Evolutionary conservation across 2,797 vertebrate species (phyloP), one percentile per base, ranked within the genome.

Genomic region (Eidolon dupreanum): DNA sequence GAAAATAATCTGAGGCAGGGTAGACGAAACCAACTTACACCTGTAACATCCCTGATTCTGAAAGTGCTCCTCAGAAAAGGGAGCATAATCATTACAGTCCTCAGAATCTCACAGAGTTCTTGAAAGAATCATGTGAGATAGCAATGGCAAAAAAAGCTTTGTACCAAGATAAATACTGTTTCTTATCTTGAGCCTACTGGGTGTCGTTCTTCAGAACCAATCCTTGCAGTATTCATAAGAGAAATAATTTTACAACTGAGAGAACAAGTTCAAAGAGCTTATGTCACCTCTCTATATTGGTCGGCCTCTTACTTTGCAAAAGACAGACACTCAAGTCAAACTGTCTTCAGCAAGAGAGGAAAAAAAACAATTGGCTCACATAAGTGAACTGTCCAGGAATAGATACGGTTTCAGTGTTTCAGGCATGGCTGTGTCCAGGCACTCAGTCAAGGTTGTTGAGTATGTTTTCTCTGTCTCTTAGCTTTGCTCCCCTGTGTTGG

Each of bases 241-340:
- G 38, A 81, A 83, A 75, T 85, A 31, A 24, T 57, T 78, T 95
- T 70, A 79, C 82, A 86, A 68, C 68, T n/a, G 43, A 90, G 78
- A 28, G 77, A 83, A 79, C n/a, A 31, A 43, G 43, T 59, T 86
- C 83, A 83, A 36, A 57, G 31, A 71, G n/a, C 10, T 57, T 73
- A 77, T 66, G 38, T 88, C 66, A 38, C 17, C 43, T 82, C n/a
- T 75, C 46, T 57, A 1, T 36, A 11, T n/a, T 65, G 51, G 38
- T 70, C 92, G 88, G 5, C 61, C 38, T 36, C 20, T 83, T 68
- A 17, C 51, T 77, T 55, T 78, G 36, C 55, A 77, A 73, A n/a
- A 75, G 71, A 38, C 16, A 85, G 82, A 94, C 88, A 41, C 17
- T 36, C 73, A 68, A 78, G 70, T 59, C 43, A 86, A 57, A 78